A percentile compares a stretch with the other conserved stretches of the same genome.
phyloP scores from a whole-genome alignment of 2,888 invertebrate genomes.

The Synanthedon andrenaeformis region DNA sequence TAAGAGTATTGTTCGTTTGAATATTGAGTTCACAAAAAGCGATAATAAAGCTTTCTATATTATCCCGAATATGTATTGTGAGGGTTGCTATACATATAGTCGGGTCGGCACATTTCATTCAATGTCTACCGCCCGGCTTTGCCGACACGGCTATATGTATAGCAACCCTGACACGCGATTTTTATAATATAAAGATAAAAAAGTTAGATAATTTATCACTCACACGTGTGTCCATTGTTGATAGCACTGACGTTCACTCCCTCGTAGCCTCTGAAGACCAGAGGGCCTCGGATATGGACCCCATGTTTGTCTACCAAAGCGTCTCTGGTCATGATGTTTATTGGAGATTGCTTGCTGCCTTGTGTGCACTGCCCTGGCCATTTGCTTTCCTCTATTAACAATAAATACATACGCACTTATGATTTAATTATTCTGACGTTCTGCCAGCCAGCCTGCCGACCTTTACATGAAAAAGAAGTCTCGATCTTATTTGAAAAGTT shows the following conservation, averaged over 20 bases:
- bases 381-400: slow-evolving; percentile 31
- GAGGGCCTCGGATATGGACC: slow-evolving; percentile 44
- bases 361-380: slow-evolving; percentile 76
- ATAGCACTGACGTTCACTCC: slow-evolving; percentile 29
- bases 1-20: no score
- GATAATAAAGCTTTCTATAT: no score
- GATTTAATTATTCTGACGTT: no score
- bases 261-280: slow-evolving; percentile 40
- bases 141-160: no score
- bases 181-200: no score
- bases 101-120: no score
- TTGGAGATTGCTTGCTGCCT: slow-evolving; percentile 81
- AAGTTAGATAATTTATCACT: slow-evolving; percentile 13
- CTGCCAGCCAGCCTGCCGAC: no score
- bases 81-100: no score
- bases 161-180: no score
- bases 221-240: slow-evolving; percentile 54
- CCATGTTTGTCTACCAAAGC: slow-evolving; percentile 59
- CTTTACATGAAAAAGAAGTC: not conserved
- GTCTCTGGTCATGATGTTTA: slow-evolving; percentile 73
- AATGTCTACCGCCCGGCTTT: no score
- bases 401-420: not conserved
- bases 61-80: no score
- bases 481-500: not conserved
- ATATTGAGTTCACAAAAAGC: no score